Conservation (phyloP, 1,140 invertebrate genomes). For the Drosophila nannoptera region DNA sequence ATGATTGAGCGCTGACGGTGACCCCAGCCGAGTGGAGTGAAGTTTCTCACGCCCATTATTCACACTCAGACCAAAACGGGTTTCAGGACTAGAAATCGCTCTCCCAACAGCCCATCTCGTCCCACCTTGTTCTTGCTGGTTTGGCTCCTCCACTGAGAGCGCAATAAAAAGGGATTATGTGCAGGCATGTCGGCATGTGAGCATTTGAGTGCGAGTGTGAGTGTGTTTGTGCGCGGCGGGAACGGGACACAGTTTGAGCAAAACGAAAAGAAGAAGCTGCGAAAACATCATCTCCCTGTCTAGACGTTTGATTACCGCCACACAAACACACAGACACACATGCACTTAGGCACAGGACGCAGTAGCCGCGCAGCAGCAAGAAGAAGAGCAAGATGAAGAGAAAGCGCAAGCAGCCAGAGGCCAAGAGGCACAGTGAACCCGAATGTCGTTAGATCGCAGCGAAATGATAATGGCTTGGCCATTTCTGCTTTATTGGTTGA, state of each 20-base stretch:
- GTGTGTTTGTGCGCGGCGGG: conserved; percentile 19
- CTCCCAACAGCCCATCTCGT: neutral
- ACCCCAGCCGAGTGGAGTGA: conserved; percentile 42
- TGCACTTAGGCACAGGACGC: conserved; percentile 37
- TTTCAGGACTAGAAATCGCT: conserved; percentile 27
- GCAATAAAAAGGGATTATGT: conserved; percentile 74
- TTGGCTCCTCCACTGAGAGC: conserved; percentile 35
- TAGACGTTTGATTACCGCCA: conserved; percentile 74
- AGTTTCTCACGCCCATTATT: conserved; percentile 45
- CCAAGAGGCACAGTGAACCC: conserved; percentile 53
- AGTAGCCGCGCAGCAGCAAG: conserved; percentile 19
- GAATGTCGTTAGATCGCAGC: conserved; percentile 35
- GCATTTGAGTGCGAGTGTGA: conserved; percentile 30
- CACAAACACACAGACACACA: conserved; percentile 42
- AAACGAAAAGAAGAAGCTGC: conserved; percentile 60
- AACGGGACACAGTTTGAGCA: conserved; percentile 14
- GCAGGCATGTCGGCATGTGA: conserved; percentile 22
- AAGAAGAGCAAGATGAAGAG: conserved; percentile 9
- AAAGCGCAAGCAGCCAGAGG: conserved; percentile 23
- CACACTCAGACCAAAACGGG: conserved; percentile 31
- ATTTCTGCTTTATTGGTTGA: conserved; percentile 49
- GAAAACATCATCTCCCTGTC: conserved; percentile 52
- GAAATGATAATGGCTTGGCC: conserved; percentile 47
- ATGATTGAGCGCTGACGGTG: conserved; percentile 49
- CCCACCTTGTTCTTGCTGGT: neutral